phyloP scores from a whole-genome alignment of 2,797 vertebrate genomes.

The Enteromius treurensis region DNA sequence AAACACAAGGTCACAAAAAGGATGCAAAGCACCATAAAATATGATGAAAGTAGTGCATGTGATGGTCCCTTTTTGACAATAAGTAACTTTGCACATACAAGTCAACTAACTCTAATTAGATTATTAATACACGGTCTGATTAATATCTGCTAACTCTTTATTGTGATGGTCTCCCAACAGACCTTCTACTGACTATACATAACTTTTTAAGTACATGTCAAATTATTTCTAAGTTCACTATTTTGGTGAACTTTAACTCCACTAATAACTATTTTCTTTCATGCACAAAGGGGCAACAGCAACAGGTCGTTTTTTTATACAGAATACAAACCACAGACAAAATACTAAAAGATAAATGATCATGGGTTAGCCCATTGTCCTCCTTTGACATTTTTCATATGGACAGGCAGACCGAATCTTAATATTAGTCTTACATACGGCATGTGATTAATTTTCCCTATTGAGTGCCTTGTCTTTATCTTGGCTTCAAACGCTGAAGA shows the following conservation, averaged over 20 bases:
- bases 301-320: constrained; percentile 1
- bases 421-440: constrained; percentile 37
- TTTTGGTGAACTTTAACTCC: background rate
- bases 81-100: too few species aligned
- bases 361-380: constrained; percentile 14
- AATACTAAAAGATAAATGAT: constrained; percentile 41
- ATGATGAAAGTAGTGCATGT: background rate
- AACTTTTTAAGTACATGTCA: too few species aligned
- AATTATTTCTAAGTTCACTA: too few species aligned
- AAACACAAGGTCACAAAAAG: constrained; percentile 17
- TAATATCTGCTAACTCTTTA: too few species aligned
- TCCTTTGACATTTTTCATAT: constrained; percentile 40
- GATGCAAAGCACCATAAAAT: background rate
- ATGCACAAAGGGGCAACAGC: background rate
- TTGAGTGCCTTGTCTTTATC: constrained; percentile 71
- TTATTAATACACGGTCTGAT: too few species aligned
- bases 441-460: constrained; percentile 56
- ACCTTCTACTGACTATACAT: too few species aligned
- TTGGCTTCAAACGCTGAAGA: constrained; percentile 69
- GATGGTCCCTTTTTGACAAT: too few species aligned
- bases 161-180: too few species aligned
- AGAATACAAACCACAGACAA: constrained; percentile 10
- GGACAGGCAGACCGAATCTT: constrained; percentile 40
- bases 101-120: too few species aligned
- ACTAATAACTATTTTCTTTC: constrained; percentile 15